Evolutionary conservation across 2,888 invertebrate species (phyloP), one percentile per base, ranked within the genome.

Genomic region (Kryphioiulus occultus): DNA sequence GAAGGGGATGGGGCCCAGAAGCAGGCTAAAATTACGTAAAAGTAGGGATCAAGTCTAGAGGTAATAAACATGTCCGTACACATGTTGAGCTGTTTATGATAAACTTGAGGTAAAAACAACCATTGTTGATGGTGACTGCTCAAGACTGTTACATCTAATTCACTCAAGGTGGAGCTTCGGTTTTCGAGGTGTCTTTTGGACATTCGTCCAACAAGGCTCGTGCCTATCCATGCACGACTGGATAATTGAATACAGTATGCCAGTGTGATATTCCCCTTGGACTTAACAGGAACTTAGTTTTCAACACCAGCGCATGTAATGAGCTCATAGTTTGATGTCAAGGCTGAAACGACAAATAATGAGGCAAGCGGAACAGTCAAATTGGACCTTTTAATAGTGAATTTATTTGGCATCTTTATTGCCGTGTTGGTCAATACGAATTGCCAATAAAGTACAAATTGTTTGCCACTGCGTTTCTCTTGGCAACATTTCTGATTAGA

Each of bases 261-360:
- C n/a, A n/a, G n/a, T n/a, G n/a, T n/a, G n/a, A n/a, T n/a, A n/a
- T n/a, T n/a, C n/a, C n/a, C n/a, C n/a, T n/a, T n/a, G n/a, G n/a
- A n/a, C n/a, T n/a, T n/a, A n/a, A n/a, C n/a, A n/a, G 19, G 59
- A 59, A 59, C 59, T 59, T 59, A 59, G 5, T 59, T 19, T 17
- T 17, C 17, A 17, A 17, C 7, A 59, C 3, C 59, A 59, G n/a
- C 5, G n/a, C n/a, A 59, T 47, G 47, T 47, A 17, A 12, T 12
- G n/a, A 4, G 19, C n/a, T 59, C 59, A n/a, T 59, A n/a, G 19
- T 59, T 3, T 59, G 19, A 59, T 59, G 59, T n/a, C 59, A 59
- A 59, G 59, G 59, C 59, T n/a, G n/a, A 59, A 59, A n/a, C 59
- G n/a, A n/a, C n/a, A 59, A 59, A 59, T 59, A n/a, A 59, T n/a